These are phyloP conservation scores for Macroglossus sobrinus DNA, from an alignment of 2,113 vertebrate species.

Conservation along the genomic window DNA sequence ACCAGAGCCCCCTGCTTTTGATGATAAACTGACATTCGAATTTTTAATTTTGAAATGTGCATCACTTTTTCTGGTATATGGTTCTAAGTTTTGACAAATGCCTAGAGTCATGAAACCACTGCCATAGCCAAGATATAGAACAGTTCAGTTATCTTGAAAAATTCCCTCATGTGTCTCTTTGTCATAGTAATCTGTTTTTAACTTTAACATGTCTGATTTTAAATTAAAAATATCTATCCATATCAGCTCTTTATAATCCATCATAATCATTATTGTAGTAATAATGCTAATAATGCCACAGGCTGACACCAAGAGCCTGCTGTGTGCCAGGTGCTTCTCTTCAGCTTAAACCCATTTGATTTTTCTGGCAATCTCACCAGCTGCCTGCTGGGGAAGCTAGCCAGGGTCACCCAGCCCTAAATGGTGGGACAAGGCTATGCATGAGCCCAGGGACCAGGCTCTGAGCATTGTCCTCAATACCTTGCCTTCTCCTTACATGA, in stretches of 20 bases:
- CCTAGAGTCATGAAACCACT: fast-evolving
- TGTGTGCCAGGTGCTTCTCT: not conserved
- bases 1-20: not conserved
- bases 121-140: not conserved
- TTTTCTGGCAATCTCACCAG: not conserved
- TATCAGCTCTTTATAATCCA: not conserved
- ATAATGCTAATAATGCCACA: not conserved
- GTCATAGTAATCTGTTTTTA: not conserved
- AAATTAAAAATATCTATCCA: not conserved
- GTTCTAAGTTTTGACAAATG: not conserved
- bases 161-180: not conserved
- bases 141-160: not conserved
- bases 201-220: not conserved
- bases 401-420: not conserved
- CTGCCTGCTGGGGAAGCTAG: not conserved
- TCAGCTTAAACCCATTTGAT: not conserved
- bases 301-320: not conserved
- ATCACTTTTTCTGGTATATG: not conserved
- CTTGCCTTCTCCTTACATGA: not conserved
- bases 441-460: not conserved
- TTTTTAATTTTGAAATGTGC: not conserved
- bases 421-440: not conserved
- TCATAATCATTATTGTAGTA: not conserved
- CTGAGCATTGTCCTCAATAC: not conserved
- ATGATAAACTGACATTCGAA: not conserved